Evolutionary conservation across 2,797 vertebrate genomes (phyloP), one percentile per base, ranked within the genome.

Genomic region (Ataeniobius toweri): DNA sequence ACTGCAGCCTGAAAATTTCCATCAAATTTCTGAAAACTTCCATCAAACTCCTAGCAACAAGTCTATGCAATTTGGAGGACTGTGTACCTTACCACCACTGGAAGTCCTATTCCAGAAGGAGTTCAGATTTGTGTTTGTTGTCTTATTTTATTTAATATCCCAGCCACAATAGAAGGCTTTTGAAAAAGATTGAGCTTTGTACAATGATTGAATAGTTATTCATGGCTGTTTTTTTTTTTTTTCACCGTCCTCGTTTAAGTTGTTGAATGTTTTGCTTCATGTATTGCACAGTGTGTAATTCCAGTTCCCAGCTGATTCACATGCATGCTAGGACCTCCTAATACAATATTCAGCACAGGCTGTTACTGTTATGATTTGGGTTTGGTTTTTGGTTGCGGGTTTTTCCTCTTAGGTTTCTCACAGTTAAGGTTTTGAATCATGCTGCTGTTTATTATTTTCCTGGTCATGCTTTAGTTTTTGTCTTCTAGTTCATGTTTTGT

Each of bases 341-440:
- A 36, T 67, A 67, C 73, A 28, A 83, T 48, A 76, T 85, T 75
- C 84, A 76, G 28, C 48, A 73, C 61, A 80, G 72, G 71, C 50
- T 56, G 26, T 46, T 73, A 31, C 31, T 31, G 31, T 31, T 31
- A 31, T 31, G 3, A 31, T 31, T 31, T 31, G 31, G 31, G 31
- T 31, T 31, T 31, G 31, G 31, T 31, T 31, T 31, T 31, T 31
- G 31, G 31, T 31, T 31, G 31, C 31, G 31, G 31, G 31, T 31
- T 31, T 31, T 31, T 31, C 31, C 3, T 31, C 31, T 31, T 31
- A 31, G 31, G 31, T 31, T 31, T 31, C 31, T 31, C 31, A 31
- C 31, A 31, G 31, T 31, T 31, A 31, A 31, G 31, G 31, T 31
- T 31, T 31, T 31, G 31, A 31, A 31, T 31, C 31, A 31, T 31